phyloP scores from a whole-genome alignment of 2,113 vertebrate genomes.

The Nematolebias whitei region DNA sequence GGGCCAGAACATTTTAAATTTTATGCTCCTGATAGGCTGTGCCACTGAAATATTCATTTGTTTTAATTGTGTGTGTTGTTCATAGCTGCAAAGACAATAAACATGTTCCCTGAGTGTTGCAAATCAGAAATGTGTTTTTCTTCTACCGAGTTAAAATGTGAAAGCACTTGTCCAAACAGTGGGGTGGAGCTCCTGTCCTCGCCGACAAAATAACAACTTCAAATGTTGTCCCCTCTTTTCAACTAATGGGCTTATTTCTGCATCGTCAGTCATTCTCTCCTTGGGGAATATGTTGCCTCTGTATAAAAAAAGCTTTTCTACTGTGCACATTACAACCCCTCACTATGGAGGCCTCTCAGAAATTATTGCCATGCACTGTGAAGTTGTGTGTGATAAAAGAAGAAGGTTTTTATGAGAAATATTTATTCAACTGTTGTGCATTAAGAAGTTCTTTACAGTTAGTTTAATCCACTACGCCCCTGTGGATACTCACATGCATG shows the following conservation, averaged over 20 bases:
- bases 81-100: slow-evolving; percentile 90
- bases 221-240: slow-evolving; percentile 77
- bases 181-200: slow-evolving; percentile 70
- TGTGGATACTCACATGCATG: no score
- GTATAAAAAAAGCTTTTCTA: slow-evolving; percentile 74
- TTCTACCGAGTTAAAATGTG: slow-evolving; percentile 82
- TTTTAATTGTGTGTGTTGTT: slow-evolving; percentile 90
- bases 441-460: slow-evolving; percentile 19
- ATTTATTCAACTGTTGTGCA: slow-evolving; percentile 42
- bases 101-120: slow-evolving; percentile 94
- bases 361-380: slow-evolving; percentile 65
- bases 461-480: neutral
- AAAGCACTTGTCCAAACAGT: slow-evolving; percentile 72
- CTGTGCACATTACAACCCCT: slow-evolving; percentile 66
- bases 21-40: slow-evolving; percentile 95
- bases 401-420: slow-evolving; percentile 44
- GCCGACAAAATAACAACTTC: slow-evolving; percentile 74
- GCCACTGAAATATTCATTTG: slow-evolving; percentile 90
- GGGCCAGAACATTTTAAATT: slow-evolving; percentile 98
- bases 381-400: slow-evolving; percentile 40
- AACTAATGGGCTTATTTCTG: slow-evolving; percentile 84
- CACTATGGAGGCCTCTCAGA: slow-evolving; percentile 63
- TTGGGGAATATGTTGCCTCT: slow-evolving; percentile 74
- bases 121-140: slow-evolving; percentile 95
- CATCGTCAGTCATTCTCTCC: slow-evolving; percentile 76